Evolutionary conservation across 2,888 invertebrate genomes (phyloP).

Genomic region (Nasonia oneida): DNA sequence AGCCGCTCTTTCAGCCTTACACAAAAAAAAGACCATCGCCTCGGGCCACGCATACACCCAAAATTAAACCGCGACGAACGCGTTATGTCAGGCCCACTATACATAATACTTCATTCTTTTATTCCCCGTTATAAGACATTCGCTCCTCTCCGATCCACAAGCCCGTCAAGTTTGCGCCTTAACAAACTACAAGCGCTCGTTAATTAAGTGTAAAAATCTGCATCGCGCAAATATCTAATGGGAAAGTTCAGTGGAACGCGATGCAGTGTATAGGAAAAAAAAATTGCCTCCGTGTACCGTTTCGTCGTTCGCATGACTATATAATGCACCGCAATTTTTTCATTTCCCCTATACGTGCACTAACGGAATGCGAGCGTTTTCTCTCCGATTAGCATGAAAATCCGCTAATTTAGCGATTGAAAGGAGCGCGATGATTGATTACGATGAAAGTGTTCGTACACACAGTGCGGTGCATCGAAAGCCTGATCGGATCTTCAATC

Average conservation of each 20-base stretch:
- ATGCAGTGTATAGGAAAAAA: neutral
- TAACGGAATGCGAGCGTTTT: neutral
- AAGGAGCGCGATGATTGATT: slow-evolving; percentile 29
- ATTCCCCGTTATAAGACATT: neutral
- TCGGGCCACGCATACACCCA: too few species aligned
- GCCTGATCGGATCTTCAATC: neutral
- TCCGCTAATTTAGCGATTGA: slow-evolving; percentile 25
- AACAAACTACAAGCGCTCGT: neutral
- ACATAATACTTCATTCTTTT: neutral
- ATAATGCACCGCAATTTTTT: neutral
- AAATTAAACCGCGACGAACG: too few species aligned
- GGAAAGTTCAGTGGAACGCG: neutral
- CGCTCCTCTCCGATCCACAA: neutral
- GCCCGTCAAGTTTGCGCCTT: neutral
- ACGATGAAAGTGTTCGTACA: slow-evolving; percentile 30
- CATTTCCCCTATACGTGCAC: neutral
- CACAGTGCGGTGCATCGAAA: neutral
- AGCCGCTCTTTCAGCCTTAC: too few species aligned
- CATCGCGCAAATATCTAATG: neutral
- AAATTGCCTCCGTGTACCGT: neutral
- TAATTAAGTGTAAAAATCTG: slow-evolving; percentile 6
- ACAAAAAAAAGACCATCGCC: too few species aligned
- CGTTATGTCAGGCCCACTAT: too few species aligned
- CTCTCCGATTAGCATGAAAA: slow-evolving; percentile 12
- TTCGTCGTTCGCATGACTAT: neutral